phyloP scores from a whole-genome alignment of 2,797 vertebrate species.

The Rhodeus uyekii region DNA sequence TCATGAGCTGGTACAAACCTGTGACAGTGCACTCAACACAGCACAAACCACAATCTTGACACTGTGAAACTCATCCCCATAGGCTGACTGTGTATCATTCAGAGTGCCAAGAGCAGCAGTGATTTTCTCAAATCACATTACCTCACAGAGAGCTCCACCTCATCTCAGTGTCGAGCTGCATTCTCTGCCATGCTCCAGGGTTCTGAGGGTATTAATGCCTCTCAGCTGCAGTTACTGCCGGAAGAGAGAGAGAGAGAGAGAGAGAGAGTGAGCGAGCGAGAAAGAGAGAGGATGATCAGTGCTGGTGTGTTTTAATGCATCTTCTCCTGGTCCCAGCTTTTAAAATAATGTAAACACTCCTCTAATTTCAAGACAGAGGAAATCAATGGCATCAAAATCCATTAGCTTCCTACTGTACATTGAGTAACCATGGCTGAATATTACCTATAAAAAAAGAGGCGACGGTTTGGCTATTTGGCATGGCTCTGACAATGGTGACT shows the following conservation, averaged over 20 bases:
- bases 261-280: slow-evolving; percentile 20
- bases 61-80: slow-evolving; percentile 46
- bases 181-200: slow-evolving; percentile 46
- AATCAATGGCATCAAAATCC: slow-evolving; percentile 10
- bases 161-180: slow-evolving; percentile 50
- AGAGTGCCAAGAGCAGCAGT: slow-evolving; percentile 42
- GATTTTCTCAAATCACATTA: slow-evolving; percentile 57
- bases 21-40: slow-evolving; percentile 48
- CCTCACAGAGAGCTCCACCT: slow-evolving; percentile 57
- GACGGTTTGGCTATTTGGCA: background rate
- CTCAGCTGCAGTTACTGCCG: slow-evolving; percentile 45
- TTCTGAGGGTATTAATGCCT: slow-evolving; percentile 54
- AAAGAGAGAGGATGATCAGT: background rate
- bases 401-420: background rate
- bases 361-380: background rate
- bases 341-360: background rate
- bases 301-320: slow-evolving; percentile 10
- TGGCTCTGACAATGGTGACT: background rate
- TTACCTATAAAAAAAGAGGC: background rate
- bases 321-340: background rate
- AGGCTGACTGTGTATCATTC: slow-evolving; percentile 33
- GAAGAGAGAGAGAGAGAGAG: slow-evolving; percentile 20
- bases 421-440: background rate
- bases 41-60: slow-evolving; percentile 44
- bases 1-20: slow-evolving; percentile 37